These are phyloP conservation scores for Aplidium turbinatum DNA, from an alignment of 23 tunicate species.

Conservation along the genomic window DNA sequence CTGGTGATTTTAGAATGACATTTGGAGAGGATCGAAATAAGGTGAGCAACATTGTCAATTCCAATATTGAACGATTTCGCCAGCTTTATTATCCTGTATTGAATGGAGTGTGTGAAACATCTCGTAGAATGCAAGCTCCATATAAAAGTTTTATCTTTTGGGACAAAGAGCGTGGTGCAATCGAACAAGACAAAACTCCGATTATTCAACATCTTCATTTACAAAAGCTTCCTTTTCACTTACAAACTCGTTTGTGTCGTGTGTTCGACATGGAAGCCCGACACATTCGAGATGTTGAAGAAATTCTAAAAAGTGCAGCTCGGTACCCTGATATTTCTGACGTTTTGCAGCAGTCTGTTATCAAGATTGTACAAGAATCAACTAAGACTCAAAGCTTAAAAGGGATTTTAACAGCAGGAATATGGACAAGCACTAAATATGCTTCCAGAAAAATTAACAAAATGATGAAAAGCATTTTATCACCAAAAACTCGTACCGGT, in stretches of 20 bases:
- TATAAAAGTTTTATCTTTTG: slow-evolving; percentile 49
- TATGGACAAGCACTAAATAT: slow-evolving; percentile 56
- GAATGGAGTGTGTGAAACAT: slow-evolving; percentile 50
- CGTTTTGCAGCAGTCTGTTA: slow-evolving; percentile 49
- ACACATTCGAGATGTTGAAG: slow-evolving; percentile 85
- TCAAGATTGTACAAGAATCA: slow-evolving; percentile 54
- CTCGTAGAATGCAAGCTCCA: slow-evolving; percentile 18
- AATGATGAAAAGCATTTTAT: slow-evolving; percentile 50
- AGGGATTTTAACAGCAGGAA: slow-evolving; percentile 71
- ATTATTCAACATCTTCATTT: slow-evolving; percentile 41
- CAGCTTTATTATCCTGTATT: slow-evolving; percentile 72
- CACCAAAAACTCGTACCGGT: background rate
- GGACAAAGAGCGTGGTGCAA: slow-evolving; percentile 25
- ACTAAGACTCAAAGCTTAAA: slow-evolving; percentile 62
- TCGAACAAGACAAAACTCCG: slow-evolving; percentile 78
- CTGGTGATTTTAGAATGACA: slow-evolving; percentile 86
- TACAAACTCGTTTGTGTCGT: slow-evolving; percentile 54
- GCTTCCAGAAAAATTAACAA: slow-evolving; percentile 50
- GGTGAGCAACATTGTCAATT: slow-evolving; percentile 70
- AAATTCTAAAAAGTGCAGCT: slow-evolving; percentile 70
- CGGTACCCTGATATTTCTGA: slow-evolving; percentile 75
- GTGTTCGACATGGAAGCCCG: slow-evolving; percentile 63
- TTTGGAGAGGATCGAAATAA: slow-evolving; percentile 81
- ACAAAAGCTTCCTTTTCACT: slow-evolving; percentile 46
- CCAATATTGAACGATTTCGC: slow-evolving; percentile 62